Evolutionary conservation across 2,797 vertebrate species (phyloP), one percentile per base, ranked within the genome.

Genomic region (Cryptoprocta ferox): DNA sequence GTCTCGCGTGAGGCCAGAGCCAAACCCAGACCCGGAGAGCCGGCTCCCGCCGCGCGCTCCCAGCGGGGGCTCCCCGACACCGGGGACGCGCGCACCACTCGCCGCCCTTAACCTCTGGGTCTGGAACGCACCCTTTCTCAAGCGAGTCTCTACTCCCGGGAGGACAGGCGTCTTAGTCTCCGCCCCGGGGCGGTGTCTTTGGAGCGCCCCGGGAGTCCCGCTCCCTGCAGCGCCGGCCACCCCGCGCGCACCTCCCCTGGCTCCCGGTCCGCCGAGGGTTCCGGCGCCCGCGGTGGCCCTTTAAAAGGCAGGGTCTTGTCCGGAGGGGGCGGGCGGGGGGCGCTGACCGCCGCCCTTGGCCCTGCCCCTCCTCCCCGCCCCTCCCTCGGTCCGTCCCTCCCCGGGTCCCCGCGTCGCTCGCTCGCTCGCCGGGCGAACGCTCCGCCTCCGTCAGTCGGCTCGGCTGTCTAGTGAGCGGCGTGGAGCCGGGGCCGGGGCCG

Each of bases 301-400:
- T 99, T 99, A 99, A 99, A 98, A 98, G 98, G 98, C 98, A 92
- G 98, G 15, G 70, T 93, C 94, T 84, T 5, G 97, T 56, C 89
- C n/a, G 2, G 73, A 91, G 71, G 76, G 28, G 79, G 97, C 89
- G 73, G 96, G 92, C 75, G 63, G 91, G 97, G 97, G 45, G 98
- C 35, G 48, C 98, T 87, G 98, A 97, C 98, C 83, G 97, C 98
- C 97, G 97, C 97, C 93, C 45, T 92, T 91, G 91, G 96, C 94
- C 92, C 83, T 50, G 90, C 97, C 93, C 71, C 73, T 70, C 88
- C 81, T 50, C 73, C 14, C 66, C 8, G 86, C 32, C 39, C 86
- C 93, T 65, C 79, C 81, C 50, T 3, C 48, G 45, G 7, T 3
- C 71, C 6, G 21, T 28, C 91, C 88, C 89, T 79, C 88, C 84